Evolutionary conservation across 2,113 vertebrate species (phyloP).

Genomic region (Pygoscelis antarcticus): DNA sequence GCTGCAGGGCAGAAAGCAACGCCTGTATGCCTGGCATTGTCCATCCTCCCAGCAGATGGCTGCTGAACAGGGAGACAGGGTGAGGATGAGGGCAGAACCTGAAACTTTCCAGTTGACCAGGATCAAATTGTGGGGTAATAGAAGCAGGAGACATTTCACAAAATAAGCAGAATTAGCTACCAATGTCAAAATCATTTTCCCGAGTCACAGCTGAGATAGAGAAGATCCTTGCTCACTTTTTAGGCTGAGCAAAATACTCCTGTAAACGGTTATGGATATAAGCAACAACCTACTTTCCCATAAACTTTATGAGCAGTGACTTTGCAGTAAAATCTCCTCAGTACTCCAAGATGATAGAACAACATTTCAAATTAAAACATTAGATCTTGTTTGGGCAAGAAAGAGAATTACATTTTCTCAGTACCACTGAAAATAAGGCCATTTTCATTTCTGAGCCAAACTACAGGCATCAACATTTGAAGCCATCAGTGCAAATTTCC

Average conservation of each 20-base stretch:
- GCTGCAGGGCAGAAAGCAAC: not conserved
- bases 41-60: not conserved
- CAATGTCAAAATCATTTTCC: not conserved
- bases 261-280: not conserved
- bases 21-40: not conserved
- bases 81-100: not conserved
- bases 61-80: not conserved
- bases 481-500: not conserved
- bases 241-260: not conserved
- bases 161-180: not conserved
- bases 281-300: not conserved
- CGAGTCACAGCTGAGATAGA: not conserved
- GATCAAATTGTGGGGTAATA: not conserved
- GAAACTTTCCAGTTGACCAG: not conserved
- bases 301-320: not conserved
- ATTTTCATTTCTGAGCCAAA: not conserved
- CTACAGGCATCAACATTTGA: not conserved
- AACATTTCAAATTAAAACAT: not conserved
- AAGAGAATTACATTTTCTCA: not conserved
- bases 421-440: not conserved
- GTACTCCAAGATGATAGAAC: not conserved
- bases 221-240: not conserved
- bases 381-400: not conserved
- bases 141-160: not conserved
- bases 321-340: not conserved